phyloP scores from a whole-genome alignment of 1,140 invertebrate species.

The Macrocentrus cingulum region DNA sequence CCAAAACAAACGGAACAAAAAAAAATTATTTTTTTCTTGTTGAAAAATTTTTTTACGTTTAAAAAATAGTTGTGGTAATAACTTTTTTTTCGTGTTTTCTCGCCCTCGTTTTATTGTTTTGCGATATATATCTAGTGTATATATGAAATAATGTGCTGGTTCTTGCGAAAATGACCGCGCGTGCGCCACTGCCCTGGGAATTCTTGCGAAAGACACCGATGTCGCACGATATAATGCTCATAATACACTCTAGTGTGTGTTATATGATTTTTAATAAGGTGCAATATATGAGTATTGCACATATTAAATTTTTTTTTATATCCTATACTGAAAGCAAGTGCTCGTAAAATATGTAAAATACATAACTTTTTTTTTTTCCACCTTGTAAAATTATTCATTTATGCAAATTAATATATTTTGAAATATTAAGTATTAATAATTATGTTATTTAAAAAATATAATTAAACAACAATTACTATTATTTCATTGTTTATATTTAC shows the following conservation, averaged over 20 bases:
- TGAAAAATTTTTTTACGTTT: slow-evolving; percentile 23
- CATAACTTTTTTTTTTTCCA: too few species aligned
- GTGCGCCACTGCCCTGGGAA: slow-evolving; percentile 40
- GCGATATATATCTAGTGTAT: too few species aligned
- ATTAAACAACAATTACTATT: too few species aligned
- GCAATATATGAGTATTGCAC: slow-evolving; percentile 22
- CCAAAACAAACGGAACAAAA: background rate
- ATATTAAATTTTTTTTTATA: too few species aligned
- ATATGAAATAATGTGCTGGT: background rate
- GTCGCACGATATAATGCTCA: slow-evolving; percentile 47
- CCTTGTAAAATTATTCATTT: too few species aligned
- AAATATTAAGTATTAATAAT: too few species aligned
- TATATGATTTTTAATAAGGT: slow-evolving; percentile 38
- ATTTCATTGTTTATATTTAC: too few species aligned
- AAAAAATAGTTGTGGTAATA: background rate
- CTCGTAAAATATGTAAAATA: too few species aligned
- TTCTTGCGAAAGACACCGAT: slow-evolving; percentile 48
- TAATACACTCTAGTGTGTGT: slow-evolving; percentile 29
- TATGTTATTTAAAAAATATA: too few species aligned
- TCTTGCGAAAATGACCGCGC: slow-evolving; percentile 11
- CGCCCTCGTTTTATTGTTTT: background rate
- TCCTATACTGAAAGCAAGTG: too few species aligned
- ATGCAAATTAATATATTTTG: too few species aligned
- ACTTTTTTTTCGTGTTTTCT: background rate
- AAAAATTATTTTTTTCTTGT: background rate